phyloP scores from a whole-genome alignment of 2,888 invertebrate species.

The Poecilobothrus nobilitatus region DNA sequence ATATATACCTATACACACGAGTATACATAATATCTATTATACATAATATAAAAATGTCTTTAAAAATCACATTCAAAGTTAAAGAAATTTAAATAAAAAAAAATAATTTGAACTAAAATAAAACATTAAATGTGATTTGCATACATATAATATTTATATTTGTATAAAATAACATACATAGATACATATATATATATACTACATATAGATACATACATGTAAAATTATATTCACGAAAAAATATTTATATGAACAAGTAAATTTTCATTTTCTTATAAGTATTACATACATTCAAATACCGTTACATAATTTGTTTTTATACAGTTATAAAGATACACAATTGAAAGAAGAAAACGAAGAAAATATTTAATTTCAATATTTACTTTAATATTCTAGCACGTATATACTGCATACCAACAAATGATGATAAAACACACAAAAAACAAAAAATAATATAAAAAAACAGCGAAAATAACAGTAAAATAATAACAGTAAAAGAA shows the following conservation, averaged over 20 bases:
- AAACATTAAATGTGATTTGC: neutral
- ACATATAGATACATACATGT: neutral
- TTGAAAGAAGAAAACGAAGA: too few relatives aligned
- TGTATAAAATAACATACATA: neutral
- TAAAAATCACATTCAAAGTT: too few relatives aligned
- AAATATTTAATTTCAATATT: neutral
- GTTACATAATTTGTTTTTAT: neutral
- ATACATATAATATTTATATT: neutral
- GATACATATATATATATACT: neutral
- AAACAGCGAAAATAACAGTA: too few relatives aligned
- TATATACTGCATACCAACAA: neutral
- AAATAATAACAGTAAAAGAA: too few relatives aligned
- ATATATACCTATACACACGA: neutral
- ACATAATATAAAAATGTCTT: too few relatives aligned
- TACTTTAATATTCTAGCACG: conserved; percentile 1
- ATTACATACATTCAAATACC: neutral
- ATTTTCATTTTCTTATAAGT: too few relatives aligned
- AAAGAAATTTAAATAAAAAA: too few relatives aligned
- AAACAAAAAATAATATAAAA: too few relatives aligned
- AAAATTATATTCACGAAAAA: neutral
- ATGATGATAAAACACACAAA: too few relatives aligned
- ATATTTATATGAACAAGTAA: too few relatives aligned
- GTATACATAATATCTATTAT: too few relatives aligned
- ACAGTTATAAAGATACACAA: too few relatives aligned
- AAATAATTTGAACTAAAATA: neutral